These are phyloP conservation scores for Drosophila tropicalis DNA, from an alignment of 1,140 invertebrate species.

Conservation along the genomic window DNA sequence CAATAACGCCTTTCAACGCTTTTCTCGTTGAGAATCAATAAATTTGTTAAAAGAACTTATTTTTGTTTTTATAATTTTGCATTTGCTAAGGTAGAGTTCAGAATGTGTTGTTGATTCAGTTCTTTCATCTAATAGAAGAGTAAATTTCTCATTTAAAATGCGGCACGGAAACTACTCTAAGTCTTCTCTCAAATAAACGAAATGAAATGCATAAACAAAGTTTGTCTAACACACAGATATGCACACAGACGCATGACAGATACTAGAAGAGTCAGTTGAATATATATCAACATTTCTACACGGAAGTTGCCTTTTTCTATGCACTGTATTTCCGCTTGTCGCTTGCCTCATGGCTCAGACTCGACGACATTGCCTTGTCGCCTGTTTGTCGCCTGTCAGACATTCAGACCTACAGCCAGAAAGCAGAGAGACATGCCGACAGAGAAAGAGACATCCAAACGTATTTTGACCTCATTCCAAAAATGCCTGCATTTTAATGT, in stretches of 20 bases:
- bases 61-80: not conserved
- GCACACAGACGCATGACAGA: conserved; percentile 1
- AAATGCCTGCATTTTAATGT: conserved; percentile 47
- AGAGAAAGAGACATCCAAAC: not conserved
- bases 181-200: conserved; percentile 44
- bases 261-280: conserved; percentile 25
- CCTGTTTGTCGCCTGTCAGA: conserved; percentile 63
- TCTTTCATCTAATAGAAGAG: not conserved
- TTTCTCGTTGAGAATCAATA: conserved; percentile 17
- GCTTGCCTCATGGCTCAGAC: conserved; percentile 17
- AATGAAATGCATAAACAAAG: conserved; percentile 53
- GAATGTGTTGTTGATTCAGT: not conserved
- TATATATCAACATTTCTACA: conserved; percentile 69
- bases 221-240: conserved; percentile 18
- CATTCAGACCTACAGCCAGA: conserved; percentile 2
- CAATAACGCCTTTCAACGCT: conserved; percentile 29
- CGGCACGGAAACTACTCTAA: conserved; percentile 11
- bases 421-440: not conserved
- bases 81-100: not conserved
- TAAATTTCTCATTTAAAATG: conserved; percentile 1
- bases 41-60: conserved; percentile 43
- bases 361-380: conserved; percentile 31
- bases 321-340: conserved; percentile 67
- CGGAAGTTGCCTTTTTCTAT: conserved; percentile 58
- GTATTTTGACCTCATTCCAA: not conserved